Evolutionary conservation across 2,888 invertebrate species (phyloP).

Genomic region (Epiperipatus broadwayi): DNA sequence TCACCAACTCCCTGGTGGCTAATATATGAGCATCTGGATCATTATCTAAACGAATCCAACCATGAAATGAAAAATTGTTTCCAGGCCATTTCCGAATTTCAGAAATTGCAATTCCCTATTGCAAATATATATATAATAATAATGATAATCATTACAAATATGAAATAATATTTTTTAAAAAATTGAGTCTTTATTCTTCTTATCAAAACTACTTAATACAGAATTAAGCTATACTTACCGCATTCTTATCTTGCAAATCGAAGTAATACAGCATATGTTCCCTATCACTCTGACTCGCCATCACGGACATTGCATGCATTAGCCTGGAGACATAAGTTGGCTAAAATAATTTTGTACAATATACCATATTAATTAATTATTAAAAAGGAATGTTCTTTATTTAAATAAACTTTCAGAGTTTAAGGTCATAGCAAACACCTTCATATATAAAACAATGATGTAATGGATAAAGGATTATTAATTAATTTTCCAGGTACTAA

Average conservation of each 20-base stretch:
- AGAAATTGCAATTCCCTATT: conserved; percentile 35
- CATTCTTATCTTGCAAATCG: conserved; percentile 30
- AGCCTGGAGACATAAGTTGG: conserved; percentile 25
- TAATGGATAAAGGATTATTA: too few relatives aligned
- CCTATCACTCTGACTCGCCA: conserved; percentile 26
- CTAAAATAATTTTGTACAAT: too few relatives aligned
- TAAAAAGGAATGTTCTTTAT: too few relatives aligned
- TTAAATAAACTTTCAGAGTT: too few relatives aligned
- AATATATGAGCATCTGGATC: conserved; percentile 18
- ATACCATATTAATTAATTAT: too few relatives aligned
- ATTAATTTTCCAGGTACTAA: too few relatives aligned
- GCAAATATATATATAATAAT: conserved; percentile 1
- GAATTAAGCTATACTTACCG: conserved; percentile 21
- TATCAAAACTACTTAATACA: background rate
- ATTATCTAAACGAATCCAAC: conserved; percentile 36
- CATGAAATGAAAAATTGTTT: conserved; percentile 40
- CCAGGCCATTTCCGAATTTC: conserved; percentile 39
- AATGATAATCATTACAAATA: background rate
- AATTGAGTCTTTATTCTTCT: too few relatives aligned
- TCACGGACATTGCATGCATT: conserved; percentile 29
- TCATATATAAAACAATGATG: too few relatives aligned
- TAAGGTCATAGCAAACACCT: too few relatives aligned
- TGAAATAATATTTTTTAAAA: background rate
- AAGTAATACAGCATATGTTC: conserved; percentile 35
- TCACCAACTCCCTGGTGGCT: conserved; percentile 18